Evolutionary conservation across 2,797 vertebrate species (phyloP), one percentile per base, ranked within the genome.

Genomic region (Agapornis canus): DNA sequence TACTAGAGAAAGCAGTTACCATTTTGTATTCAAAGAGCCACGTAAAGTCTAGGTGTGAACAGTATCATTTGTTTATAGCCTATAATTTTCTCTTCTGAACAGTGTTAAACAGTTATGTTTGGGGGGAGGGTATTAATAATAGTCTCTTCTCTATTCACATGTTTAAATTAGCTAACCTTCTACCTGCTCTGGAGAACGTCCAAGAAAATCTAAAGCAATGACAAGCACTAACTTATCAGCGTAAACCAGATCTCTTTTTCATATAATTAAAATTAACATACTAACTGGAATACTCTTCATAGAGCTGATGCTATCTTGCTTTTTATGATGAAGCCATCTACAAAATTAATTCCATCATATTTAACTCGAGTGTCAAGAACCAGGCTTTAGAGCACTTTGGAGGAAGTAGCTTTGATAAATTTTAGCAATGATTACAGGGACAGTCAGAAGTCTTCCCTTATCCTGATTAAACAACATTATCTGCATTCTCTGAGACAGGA

Each of bases 11-110:
- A 93, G 59, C 29, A 18, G 54, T 89, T 88, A 65, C 92, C 65
- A 71, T 16, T 87, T 60, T 43, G 91, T 91, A 94, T 88, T 93
- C 85, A 94, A 81, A 95, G 94, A 92, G 49, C 13, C 20, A 63
- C 57, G 68, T 86, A 93, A 97, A 97, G 90, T 95, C 88, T 91
- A 96, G 94, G 85, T 96, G 92, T 72, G 92, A 97, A 93, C 43
- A 86, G 73, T 85, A 92, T 81, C 77, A 64, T 89, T 90, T 77
- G 18, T 82, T 82, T 86, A 64, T 82, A 94, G 52, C n/a, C 95
- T 97, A 6, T 88, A 96, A 96, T 97, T 94, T 97, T 94, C 88
- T 70, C 83, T 88, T 82, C 45, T 77, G 96, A 95, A 92, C 32
- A 94, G 19, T 69, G 89, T 96, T 95, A 95, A 95, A 91, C 66